Conservation (phyloP, 2,888 invertebrate species). For the Carabus problematicus region DNA sequence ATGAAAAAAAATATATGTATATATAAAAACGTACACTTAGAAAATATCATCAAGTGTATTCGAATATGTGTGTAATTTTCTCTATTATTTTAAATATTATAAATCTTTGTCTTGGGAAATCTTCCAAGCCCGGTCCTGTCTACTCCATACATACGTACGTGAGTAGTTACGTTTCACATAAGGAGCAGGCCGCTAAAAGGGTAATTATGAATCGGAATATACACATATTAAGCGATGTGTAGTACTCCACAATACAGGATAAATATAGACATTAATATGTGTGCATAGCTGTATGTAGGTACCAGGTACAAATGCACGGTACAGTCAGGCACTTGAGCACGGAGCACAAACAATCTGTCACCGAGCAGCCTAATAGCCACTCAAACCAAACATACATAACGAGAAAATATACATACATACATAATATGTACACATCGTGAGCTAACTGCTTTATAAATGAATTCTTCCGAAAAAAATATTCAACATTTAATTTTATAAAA, state of each 20-base stretch:
- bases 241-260: too few relatives aligned
- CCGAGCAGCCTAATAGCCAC: slow-evolving; percentile 34
- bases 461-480: too few relatives aligned
- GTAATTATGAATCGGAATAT: too few relatives aligned
- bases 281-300: neutral
- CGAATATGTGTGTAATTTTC: neutral
- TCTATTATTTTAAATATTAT: neutral
- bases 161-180: neutral
- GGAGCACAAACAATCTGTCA: slow-evolving; percentile 36
- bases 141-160: neutral
- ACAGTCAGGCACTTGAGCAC: slow-evolving; percentile 31
- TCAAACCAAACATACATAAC: slow-evolving; percentile 9
- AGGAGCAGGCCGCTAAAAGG: too few relatives aligned
- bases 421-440: too few relatives aligned
- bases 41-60: neutral
- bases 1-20: neutral
- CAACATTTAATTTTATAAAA: too few relatives aligned
- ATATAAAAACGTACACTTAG: neutral
- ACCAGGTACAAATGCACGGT: neutral
- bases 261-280: too few relatives aligned
- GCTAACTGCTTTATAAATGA: too few relatives aligned
- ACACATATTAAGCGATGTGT: too few relatives aligned
- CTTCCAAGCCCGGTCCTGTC: neutral
- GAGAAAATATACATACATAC: too few relatives aligned
- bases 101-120: too few relatives aligned